Conservation (phyloP, 2,888 invertebrate genomes). For the Colletes collaris region DNA sequence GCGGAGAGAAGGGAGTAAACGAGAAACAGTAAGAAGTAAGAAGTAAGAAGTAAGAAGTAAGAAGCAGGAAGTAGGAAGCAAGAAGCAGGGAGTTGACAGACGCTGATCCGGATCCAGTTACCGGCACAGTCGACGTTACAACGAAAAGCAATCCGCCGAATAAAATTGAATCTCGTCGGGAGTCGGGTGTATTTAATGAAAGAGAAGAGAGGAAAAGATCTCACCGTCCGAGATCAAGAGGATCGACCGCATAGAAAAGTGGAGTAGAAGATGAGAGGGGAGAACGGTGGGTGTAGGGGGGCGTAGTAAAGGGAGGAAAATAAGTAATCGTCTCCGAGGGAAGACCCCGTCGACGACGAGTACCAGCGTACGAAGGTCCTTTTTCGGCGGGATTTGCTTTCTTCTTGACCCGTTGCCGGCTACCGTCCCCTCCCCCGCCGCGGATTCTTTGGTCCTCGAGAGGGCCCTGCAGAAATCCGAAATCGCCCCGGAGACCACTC, state of each 20-base stretch:
- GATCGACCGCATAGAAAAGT: conserved; percentile 57
- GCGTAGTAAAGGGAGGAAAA: conserved; percentile 39
- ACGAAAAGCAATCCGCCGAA: conserved; percentile 80
- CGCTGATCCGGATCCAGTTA: conserved; percentile 80
- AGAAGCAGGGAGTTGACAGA: conserved; percentile 66
- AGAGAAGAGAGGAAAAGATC: conserved; percentile 59
- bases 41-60: neutral
- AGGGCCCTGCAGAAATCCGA: conserved; percentile 57
- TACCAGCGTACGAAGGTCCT: conserved; percentile 11
- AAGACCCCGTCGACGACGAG: conserved; percentile 29
- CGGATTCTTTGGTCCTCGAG: conserved; percentile 46
- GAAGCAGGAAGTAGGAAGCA: neutral
- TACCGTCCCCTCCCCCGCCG: neutral
- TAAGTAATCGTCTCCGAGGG: conserved; percentile 57
- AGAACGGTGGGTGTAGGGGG: neutral
- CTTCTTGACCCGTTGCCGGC: conserved; percentile 29
- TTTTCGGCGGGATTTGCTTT: conserved; percentile 60
- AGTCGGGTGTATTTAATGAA: conserved; percentile 75
- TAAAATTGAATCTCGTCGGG: conserved; percentile 80
- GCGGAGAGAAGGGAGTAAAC: neutral
- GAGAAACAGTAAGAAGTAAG: conserved; percentile 2
- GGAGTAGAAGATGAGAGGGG: conserved; percentile 37
- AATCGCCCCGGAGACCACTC: conserved; percentile 64
- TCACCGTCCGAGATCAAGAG: conserved; percentile 69
- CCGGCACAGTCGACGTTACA: conserved; percentile 73